Evolutionary conservation across 2,113 vertebrate species (phyloP), one percentile per base, ranked within the genome.

Genomic region (Antigone vipio): DNA sequence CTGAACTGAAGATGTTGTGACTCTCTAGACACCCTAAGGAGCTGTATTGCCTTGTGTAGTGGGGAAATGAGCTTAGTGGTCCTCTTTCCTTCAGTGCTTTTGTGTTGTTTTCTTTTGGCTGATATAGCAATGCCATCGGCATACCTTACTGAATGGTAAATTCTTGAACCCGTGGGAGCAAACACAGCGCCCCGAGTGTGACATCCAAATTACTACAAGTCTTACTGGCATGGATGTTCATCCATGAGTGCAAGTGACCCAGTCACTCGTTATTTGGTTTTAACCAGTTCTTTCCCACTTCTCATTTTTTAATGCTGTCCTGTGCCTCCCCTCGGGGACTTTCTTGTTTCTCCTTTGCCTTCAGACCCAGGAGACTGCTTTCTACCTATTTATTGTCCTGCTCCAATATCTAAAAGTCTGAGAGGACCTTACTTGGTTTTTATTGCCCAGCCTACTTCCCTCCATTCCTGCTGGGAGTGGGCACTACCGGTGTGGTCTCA

Each of bases 51-150:
- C 1, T 5, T 55, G 38, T 9, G 13, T 32, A 34, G 18, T 8
- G 40, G 5, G n/a, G 49, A 63, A 9, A 14, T 38, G n/a, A 91
- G 15, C 16, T 85, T 38, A 27, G 34, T 10, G 26, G 29, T 59
- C 60, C 50, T 59, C 47, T 76, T 76, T 35, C 53, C n/a, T 79
- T 35, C 45, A 32, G 34, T 16, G 29, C 21, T 53, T 86, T 50
- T 84, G 6, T 52, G 38, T 22, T 42, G 19, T 30, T 85, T 93
- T 84, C 35, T 68, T 92, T 81, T 45, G 62, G 19, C 35, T 1
- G 4, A 24, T 50, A 10, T 0, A 60, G n/a, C 4, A 11, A 52
- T 58, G 32, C 16, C 69, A 40, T 71, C 4, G 3, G 6, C 1
- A 0, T n/a, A 14, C 35, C 11, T 49, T n/a, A 40, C 45, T 21